These are phyloP conservation scores for Percina caprodes DNA, from an alignment of 2,113 vertebrate species.

Conservation along the genomic window DNA sequence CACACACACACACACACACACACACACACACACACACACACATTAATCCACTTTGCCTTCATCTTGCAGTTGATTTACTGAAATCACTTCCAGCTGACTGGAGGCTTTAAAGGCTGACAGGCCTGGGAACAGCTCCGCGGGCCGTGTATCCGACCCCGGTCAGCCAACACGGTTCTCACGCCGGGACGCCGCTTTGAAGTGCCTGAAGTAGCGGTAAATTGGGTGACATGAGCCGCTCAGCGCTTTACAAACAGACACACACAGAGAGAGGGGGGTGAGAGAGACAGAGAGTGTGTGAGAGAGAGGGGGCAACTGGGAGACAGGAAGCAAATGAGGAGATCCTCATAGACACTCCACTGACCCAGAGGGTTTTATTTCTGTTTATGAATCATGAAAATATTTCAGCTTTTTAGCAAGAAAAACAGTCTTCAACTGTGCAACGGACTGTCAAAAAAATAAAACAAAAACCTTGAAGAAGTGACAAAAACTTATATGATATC, in stretches of 20 bases:
- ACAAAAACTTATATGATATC: too few species aligned
- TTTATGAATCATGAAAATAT: too few species aligned
- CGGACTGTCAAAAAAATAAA: too few species aligned
- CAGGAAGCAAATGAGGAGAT: not conserved
- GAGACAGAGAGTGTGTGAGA: too few species aligned
- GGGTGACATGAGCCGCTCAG: constrained; percentile 51
- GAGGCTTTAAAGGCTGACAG: constrained; percentile 83
- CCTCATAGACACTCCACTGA: too few species aligned
- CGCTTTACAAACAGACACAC: not conserved
- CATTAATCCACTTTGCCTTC: constrained; percentile 51
- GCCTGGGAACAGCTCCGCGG: constrained; percentile 81
- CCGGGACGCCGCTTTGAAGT: constrained; percentile 84
- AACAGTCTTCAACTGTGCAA: too few species aligned
- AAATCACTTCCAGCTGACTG: constrained; percentile 83
- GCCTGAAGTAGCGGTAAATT: constrained; percentile 73
- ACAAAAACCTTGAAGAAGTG: too few species aligned
- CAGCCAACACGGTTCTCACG: constrained; percentile 83
- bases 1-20: too few species aligned
- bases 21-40: not conserved
- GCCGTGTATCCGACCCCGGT: constrained; percentile 83
- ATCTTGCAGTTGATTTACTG: constrained; percentile 77
- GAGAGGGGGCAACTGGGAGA: not conserved
- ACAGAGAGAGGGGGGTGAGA: not conserved
- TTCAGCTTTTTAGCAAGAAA: too few species aligned
- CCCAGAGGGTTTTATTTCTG: too few species aligned